Evolutionary conservation across 1,140 invertebrate genomes (phyloP).

Genomic region (Thalassaphorura encarpata): DNA sequence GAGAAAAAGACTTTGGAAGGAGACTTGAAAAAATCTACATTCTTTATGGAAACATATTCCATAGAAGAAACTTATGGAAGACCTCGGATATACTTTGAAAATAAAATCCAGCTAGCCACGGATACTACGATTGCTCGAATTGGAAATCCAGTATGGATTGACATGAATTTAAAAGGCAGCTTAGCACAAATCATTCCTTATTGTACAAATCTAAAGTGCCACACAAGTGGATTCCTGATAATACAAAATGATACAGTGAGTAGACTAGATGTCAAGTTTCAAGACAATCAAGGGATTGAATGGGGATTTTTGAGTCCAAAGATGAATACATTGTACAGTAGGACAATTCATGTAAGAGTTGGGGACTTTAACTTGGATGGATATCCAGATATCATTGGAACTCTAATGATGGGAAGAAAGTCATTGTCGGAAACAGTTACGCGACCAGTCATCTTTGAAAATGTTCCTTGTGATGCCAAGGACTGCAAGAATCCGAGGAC

Average conservation of each 20-base stretch:
- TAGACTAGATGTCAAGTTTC: not conserved
- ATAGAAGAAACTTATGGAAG: not conserved
- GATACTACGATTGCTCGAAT: not conserved
- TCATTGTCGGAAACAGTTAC: constrained; percentile 38
- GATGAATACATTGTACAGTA: constrained; percentile 42
- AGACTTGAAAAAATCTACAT: too few species aligned
- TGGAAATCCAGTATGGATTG: constrained; percentile 52
- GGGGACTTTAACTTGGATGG: constrained; percentile 95
- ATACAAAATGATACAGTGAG: not conserved
- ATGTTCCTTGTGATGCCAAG: constrained; percentile 49
- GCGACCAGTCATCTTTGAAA: constrained; percentile 63
- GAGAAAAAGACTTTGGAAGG: not conserved
- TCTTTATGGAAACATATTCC: not conserved
- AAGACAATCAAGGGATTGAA: not conserved
- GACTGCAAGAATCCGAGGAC: constrained; percentile 42
- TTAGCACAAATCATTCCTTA: constrained; percentile 71
- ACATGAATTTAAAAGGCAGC: constrained; percentile 69
- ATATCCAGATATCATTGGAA: constrained; percentile 80
- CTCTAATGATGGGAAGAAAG: constrained; percentile 41
- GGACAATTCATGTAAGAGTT: constrained; percentile 68
- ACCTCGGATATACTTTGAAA: not conserved
- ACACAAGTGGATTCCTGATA: constrained; percentile 3
- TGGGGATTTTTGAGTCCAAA: constrained; percentile 1
- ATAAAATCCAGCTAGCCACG: not conserved
- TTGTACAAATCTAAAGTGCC: constrained; percentile 50